Conservation (phyloP, 1,140 invertebrate genomes). For the Lasioglossum albipes region DNA sequence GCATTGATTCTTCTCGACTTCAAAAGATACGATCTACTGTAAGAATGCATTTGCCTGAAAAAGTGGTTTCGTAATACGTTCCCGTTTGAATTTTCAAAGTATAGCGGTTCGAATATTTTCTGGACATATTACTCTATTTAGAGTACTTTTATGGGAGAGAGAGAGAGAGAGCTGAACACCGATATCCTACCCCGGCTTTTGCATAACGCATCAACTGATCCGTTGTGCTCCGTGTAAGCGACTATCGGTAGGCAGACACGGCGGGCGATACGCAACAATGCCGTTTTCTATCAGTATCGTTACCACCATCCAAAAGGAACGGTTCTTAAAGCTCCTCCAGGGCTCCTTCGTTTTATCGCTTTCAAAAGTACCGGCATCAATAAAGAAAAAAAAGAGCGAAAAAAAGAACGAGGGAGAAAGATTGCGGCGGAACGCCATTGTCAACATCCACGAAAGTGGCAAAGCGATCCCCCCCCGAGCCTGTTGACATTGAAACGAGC, state of each 20-base stretch:
- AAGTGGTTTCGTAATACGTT: too few species aligned
- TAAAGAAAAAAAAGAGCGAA: neutral
- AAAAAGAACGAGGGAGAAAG: neutral
- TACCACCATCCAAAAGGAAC: conserved; percentile 2
- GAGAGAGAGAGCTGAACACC: neutral
- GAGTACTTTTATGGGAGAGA: neutral
- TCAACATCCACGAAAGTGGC: conserved; percentile 35
- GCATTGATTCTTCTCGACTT: too few species aligned
- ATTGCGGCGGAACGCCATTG: conserved; percentile 26
- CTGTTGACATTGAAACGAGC: conserved; percentile 42
- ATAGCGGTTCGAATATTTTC: neutral
- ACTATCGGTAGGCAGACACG: neutral
- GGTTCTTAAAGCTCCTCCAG: conserved; percentile 37
- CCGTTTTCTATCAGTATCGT: conserved; percentile 30
- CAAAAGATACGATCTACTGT: too few species aligned
- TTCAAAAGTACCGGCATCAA: conserved; percentile 5
- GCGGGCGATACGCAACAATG: conserved; percentile 3
- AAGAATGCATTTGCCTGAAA: too few species aligned
- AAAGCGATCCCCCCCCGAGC: conserved; percentile 17
- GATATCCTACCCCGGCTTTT: neutral
- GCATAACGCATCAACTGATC: neutral
- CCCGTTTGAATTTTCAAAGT: too few species aligned
- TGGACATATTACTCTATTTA: neutral
- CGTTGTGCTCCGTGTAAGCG: neutral
- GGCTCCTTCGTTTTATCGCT: conserved; percentile 14